Evolutionary conservation across 2,113 vertebrate genomes (phyloP).

Genomic region (Numenius arquata): DNA sequence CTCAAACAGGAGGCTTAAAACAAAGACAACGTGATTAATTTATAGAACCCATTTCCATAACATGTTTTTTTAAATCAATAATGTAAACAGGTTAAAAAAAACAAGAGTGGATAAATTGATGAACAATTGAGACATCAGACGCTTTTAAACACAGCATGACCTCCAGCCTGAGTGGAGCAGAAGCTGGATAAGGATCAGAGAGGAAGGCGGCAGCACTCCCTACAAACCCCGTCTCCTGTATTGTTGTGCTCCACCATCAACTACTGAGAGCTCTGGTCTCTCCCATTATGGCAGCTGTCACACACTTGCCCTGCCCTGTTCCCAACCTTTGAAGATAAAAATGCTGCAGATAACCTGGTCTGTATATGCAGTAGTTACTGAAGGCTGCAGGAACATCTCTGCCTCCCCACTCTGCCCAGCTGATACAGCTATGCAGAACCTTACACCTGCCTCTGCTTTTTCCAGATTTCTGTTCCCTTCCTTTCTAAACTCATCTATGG

Average conservation of each 20-base stretch:
- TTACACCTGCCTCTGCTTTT: background rate
- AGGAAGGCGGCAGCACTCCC: background rate
- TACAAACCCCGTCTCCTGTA: background rate
- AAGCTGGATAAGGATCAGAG: background rate
- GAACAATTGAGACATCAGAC: background rate
- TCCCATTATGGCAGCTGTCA: background rate
- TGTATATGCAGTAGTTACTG: background rate
- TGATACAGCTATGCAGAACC: background rate
- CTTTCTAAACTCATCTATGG: background rate
- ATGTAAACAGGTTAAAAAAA: background rate
- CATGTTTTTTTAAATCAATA: background rate
- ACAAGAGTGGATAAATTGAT: background rate
- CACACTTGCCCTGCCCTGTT: background rate
- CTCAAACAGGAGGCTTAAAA: constrained; percentile 4
- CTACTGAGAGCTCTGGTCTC: background rate
- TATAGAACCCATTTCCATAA: background rate
- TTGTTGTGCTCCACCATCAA: background rate
- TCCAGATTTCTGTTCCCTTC: background rate
- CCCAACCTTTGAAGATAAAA: background rate
- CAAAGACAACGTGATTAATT: constrained; percentile 1
- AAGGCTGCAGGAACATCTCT: background rate
- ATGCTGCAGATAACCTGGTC: background rate
- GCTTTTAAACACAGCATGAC: background rate
- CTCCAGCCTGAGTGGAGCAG: background rate
- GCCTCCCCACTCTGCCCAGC: background rate